Conservation (phyloP, 2,888 invertebrate species). For the Lasioglossum leucozonium region DNA sequence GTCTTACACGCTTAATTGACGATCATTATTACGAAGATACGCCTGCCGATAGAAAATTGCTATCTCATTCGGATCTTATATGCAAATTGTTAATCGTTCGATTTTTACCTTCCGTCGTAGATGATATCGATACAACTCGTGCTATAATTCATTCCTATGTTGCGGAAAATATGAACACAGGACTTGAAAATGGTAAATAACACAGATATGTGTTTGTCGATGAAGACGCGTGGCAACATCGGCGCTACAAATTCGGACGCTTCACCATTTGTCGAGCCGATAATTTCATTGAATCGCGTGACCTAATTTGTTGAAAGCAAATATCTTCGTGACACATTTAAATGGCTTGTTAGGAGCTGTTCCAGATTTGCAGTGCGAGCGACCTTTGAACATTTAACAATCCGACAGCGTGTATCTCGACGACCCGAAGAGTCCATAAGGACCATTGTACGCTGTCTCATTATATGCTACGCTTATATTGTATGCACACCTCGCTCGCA, state of each 20-base stretch:
- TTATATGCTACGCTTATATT: conserved; percentile 52
- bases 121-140: background rate
- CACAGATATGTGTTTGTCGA: no score
- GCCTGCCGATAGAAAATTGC: background rate
- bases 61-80: background rate
- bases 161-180: background rate
- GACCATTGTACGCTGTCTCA: conserved; percentile 48
- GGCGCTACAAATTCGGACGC: background rate
- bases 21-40: background rate
- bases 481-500: conserved; percentile 42
- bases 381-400: conserved; percentile 47
- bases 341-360: background rate
- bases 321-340: background rate
- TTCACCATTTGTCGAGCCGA: background rate
- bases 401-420: conserved; percentile 47
- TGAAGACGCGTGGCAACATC: background rate
- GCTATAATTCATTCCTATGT: background rate
- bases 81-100: background rate
- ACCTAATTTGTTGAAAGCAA: background rate
- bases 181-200: no score
- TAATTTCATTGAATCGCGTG: background rate
- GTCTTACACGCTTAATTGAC: background rate
- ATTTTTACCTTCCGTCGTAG: background rate
- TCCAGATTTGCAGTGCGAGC: conserved; percentile 23
- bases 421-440: conserved; percentile 25